Evolutionary conservation across 1,140 invertebrate genomes (phyloP).

Genomic region (Bombus picipes): DNA sequence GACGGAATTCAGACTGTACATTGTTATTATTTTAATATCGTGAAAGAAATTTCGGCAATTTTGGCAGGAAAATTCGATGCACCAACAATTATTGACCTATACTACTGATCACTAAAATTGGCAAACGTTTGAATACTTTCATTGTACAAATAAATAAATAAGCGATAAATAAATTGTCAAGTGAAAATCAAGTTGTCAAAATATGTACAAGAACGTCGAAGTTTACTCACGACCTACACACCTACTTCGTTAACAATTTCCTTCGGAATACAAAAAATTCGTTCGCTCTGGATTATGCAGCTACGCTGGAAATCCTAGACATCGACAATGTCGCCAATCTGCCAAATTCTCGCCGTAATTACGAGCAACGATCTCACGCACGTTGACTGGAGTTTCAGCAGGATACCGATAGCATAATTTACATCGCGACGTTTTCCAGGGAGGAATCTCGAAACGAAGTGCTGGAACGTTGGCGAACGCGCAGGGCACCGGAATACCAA

Average conservation of each 20-base stretch:
- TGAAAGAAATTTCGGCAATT: neutral
- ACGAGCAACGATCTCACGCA: constrained; percentile 39
- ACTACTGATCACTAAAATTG: neutral
- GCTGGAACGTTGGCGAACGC: neutral
- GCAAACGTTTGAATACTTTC: neutral
- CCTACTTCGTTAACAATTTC: neutral
- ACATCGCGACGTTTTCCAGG: neutral
- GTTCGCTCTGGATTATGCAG: neutral
- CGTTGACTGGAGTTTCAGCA: neutral
- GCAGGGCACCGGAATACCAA: neutral
- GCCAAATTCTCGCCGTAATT: constrained; percentile 36
- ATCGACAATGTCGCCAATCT: neutral
- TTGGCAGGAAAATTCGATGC: neutral
- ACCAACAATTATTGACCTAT: neutral
- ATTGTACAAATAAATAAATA: too few relatives aligned
- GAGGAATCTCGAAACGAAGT: constrained; percentile 33
- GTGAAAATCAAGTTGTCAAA: too few relatives aligned
- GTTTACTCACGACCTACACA: neutral
- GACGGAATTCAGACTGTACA: neutral
- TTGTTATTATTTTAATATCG: neutral
- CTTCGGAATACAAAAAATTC: neutral
- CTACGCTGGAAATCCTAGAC: neutral
- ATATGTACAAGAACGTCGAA: neutral
- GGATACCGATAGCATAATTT: constrained; percentile 24
- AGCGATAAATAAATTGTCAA: neutral